Base-by-base conservation (phyloP, 2,113 vertebrate species). In the Calonectris borealis region DNA sequence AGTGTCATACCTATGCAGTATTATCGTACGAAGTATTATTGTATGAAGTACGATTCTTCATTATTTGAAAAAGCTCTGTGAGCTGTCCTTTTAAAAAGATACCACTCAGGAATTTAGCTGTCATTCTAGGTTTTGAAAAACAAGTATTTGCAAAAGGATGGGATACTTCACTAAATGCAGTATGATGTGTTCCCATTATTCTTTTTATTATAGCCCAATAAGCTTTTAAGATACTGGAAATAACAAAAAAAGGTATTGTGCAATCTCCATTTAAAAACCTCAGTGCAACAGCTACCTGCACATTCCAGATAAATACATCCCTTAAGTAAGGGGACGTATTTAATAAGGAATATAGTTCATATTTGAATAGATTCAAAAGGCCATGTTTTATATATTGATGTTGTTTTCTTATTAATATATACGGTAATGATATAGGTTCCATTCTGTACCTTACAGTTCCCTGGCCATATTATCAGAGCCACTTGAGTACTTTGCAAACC, bases 91-190 rank as follows among this genome's bases (percentile, higher is more conserved):
- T 86, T 75, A 19, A 57, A 83, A 64, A 87, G 55, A 6, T 21
- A 60, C 38, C 58, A 58, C 68, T 58, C 11, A 10, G 79, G 77
- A 91, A 79, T 70, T 57, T 11, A 58, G 66, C 20, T 94, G 29
- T 58, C 57, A 38, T 66, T 85, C 48, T 29, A 77, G 34, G 51
- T 77, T 96, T 87, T 66, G 62, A 83, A 89, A 95, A 87, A 57
- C 29, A 93, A 89, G 64, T 69, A 32, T n/a, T 48, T 80, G 46
- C 55, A 62, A 73, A 79, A 72, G 22, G 54, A 87, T 42, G 29
- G 54, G 44, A 31, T 21, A 44, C 25, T 42, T 82, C 16, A 42
- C 51, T 61, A 42, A 91, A 83, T 20, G 14, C 57, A 88, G 34
- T 13, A 38, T 29, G 57, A 70, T 29, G 25, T 16, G 19, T 7